Base-by-base conservation (phyloP, 2,113 vertebrate genomes). In the Brachyhypopomus occidentalis region DNA sequence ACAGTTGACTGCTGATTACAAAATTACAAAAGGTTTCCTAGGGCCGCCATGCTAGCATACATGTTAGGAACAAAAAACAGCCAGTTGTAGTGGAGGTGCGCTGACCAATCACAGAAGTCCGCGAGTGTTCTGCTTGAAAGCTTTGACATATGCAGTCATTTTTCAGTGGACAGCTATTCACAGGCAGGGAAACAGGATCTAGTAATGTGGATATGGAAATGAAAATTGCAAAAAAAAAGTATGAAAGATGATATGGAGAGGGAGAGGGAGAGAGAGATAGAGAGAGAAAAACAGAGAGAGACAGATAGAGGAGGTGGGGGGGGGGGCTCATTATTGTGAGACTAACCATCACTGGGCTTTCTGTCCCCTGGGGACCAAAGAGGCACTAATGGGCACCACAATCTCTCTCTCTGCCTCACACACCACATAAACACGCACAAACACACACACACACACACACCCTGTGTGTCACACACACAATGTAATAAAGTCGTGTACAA, bases 321-420 rank as follows among this genome's bases (percentile, higher is more conserved):
- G 41, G 41, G 20, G 5, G 55, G 41, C 36, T 79, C 63, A 63
- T 79, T 84, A 84, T 74, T 80, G 59, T 62, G 72, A 80, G 41
- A 60, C 58, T 71, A 64, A 58, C 74, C 58, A 27, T 70, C 66
- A 72, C 34, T 72, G 70, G 25, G 23, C 56, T 80, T 55, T n/a
- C 63, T 73, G 20, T 3, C 23, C 79, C 63, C 45, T 25, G 20
- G 78, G 78, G 78, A 76, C 62, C 72, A 27, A 9, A 64, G 36
- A 72, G 23, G 22, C 34, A 75, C 55, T 79, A 79, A 79, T 75
- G 38, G 48, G 27, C 20, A 70, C 38, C 20, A 52, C 8, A 14
- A 11, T 52, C 45, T 52, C 45, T 52, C 45, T 52, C 8, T 41
- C 41, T 41, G 22, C 38, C 38, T 56, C n/a, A 70, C 64, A 58